These are phyloP conservation scores for Poeciliopsis retropinna DNA, from an alignment of 2,113 vertebrate genomes.

Conservation along the genomic window DNA sequence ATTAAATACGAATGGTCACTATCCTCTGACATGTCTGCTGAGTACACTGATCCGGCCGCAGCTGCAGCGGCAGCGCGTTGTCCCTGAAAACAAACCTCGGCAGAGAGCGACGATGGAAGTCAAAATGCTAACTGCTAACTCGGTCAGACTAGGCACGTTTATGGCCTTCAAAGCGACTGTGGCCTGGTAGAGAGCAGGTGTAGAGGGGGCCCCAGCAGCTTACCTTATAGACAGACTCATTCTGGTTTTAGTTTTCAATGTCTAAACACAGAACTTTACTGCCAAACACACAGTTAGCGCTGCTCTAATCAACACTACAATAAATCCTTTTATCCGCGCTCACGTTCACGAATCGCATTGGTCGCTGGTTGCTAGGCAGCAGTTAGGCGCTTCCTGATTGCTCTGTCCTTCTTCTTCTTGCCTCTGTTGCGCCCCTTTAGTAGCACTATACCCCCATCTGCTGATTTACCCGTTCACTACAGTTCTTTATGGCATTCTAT, in stretches of 20 bases:
- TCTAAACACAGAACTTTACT: fast-evolving
- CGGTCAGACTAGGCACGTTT: neutral
- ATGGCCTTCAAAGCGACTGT: too few relatives aligned
- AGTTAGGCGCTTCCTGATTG: constrained; percentile 53
- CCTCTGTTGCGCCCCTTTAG: too few relatives aligned
- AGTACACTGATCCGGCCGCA: neutral
- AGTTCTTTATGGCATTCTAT: too few relatives aligned
- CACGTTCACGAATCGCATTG: constrained; percentile 42
- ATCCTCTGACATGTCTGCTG: neutral
- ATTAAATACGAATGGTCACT: neutral
- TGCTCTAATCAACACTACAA: neutral
- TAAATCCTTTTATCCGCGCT: constrained; percentile 54
- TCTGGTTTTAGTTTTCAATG: neutral
- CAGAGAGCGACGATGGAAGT: neutral
- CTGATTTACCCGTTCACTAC: too few relatives aligned
- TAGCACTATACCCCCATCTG: too few relatives aligned
- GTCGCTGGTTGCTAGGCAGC: constrained; percentile 34
- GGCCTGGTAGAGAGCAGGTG: neutral
- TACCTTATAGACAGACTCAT: constrained; percentile 78
- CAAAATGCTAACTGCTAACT: neutral
- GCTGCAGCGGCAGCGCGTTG: neutral
- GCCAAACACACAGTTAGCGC: neutral
- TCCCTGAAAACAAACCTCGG: neutral
- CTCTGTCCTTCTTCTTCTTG: constrained; percentile 1
- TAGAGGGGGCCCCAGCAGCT: neutral